A percentile compares a stretch with the other conserved stretches of the same genome.
These are phyloP conservation scores for Macrotis lagotis DNA, from an alignment of 2,113 vertebrate genomes.

Conservation along the genomic window DNA sequence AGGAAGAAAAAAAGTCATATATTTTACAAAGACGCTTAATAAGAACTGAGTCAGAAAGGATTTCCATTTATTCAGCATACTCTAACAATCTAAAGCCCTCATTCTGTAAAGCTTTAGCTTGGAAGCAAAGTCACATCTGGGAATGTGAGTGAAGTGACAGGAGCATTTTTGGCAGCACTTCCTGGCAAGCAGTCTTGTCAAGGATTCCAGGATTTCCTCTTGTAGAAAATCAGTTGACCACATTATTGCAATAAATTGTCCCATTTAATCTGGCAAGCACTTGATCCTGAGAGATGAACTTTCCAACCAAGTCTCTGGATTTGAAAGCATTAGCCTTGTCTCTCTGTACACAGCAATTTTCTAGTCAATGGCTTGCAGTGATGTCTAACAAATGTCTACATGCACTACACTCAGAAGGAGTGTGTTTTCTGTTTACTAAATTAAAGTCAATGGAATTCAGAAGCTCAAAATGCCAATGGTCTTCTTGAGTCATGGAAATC, in stretches of 20 bases:
- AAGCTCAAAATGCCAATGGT: background rate
- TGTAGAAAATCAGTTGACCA: conserved; percentile 73
- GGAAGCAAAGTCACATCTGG: conserved; percentile 35
- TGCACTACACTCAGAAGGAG: background rate
- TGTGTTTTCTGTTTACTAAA: background rate
- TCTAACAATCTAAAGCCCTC: background rate
- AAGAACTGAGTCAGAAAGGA: background rate
- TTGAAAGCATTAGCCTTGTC: conserved; percentile 35
- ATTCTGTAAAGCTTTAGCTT: background rate
- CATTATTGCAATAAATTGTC: conserved; percentile 64
- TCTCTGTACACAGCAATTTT: conserved; percentile 68
- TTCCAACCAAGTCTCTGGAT: background rate
- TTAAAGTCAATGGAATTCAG: background rate
- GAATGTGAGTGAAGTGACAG: background rate
- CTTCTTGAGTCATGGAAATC: background rate
- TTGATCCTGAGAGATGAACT: conserved; percentile 35
- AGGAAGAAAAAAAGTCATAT: background rate
- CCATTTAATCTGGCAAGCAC: conserved; percentile 59
- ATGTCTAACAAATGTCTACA: background rate
- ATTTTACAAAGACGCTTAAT: background rate
- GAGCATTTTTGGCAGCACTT: conserved; percentile 22
- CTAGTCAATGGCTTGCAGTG: conserved; percentile 4
- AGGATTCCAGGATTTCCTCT: conserved; percentile 58
- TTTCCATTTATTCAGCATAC: background rate
- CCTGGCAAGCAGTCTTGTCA: background rate